A percentile compares a stretch with the other conserved stretches of the same genome.
Conservation (phyloP, 2,888 invertebrate species). For the Brachyopa scutellaris region DNA sequence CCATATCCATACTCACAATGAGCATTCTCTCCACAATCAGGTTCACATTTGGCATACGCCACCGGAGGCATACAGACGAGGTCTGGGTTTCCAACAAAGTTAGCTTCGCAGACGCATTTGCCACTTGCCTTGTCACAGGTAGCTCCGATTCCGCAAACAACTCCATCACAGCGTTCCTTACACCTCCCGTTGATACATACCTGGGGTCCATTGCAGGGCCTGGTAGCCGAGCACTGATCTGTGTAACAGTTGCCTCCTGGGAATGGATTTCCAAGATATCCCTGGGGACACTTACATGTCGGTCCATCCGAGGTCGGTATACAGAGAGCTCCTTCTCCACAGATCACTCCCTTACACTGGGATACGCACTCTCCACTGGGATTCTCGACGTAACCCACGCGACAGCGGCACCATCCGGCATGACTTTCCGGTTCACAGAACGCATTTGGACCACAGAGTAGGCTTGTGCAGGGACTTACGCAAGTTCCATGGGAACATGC, state of each 20-base stretch:
- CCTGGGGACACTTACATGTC: slow-evolving; percentile 93
- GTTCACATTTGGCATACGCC: slow-evolving; percentile 89
- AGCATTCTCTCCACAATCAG: slow-evolving; percentile 91
- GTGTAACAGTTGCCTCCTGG: slow-evolving; percentile 92
- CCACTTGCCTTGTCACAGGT: slow-evolving; percentile 91
- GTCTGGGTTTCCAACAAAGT: slow-evolving; percentile 94
- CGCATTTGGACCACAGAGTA: slow-evolving; percentile 92
- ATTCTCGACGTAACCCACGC: slow-evolving; percentile 90
- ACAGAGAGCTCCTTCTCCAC: slow-evolving; percentile 92
- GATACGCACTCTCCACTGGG: slow-evolving; percentile 92
- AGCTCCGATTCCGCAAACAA: slow-evolving; percentile 94
- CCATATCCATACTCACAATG: slow-evolving; percentile 91
- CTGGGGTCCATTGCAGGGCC: slow-evolving; percentile 90
- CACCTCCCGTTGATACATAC: slow-evolving; percentile 94
- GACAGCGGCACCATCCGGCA: slow-evolving; percentile 94
- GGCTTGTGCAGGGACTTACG: slow-evolving; percentile 89
- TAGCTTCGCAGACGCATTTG: slow-evolving; percentile 92
- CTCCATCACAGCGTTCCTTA: slow-evolving; percentile 92
- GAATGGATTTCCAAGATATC: slow-evolving; percentile 94
- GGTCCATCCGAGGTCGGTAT: slow-evolving; percentile 92
- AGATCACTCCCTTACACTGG: slow-evolving; percentile 85
- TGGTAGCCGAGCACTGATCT: slow-evolving; percentile 90
- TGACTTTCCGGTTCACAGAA: slow-evolving; percentile 94
- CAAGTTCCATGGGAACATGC: slow-evolving; percentile 91
- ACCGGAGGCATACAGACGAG: slow-evolving; percentile 94